These are phyloP conservation scores for Amazonetta brasiliensis DNA, from an alignment of 2,797 vertebrate species.

Conservation along the genomic window DNA sequence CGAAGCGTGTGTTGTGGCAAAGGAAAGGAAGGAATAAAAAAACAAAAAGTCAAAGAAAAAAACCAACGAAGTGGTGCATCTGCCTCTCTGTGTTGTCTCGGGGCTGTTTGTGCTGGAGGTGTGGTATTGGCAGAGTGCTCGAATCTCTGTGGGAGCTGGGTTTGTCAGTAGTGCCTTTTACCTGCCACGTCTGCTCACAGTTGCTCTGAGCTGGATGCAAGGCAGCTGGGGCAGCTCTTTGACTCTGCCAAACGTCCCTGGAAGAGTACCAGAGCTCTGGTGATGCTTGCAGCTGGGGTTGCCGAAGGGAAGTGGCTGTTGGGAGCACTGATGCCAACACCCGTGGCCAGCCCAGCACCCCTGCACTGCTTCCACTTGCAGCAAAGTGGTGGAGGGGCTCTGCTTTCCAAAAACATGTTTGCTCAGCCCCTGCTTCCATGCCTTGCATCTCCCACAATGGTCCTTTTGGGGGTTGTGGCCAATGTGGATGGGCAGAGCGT, in stretches of 20 bases:
- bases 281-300: rapidly evolving
- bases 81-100: neutral
- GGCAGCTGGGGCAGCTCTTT: neutral
- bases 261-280: neutral
- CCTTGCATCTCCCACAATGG: neutral
- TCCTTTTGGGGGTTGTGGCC: neutral
- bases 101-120: neutral
- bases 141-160: rapidly evolving
- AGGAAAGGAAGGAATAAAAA: constrained; percentile 58
- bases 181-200: rapidly evolving
- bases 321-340: neutral
- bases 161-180: neutral
- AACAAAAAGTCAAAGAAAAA: neutral
- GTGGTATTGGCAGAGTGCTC: neutral
- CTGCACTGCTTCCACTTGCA: neutral
- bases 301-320: neutral
- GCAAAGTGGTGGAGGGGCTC: neutral
- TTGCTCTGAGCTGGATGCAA: neutral
- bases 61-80: neutral
- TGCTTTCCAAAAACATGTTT: neutral
- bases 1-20: neutral
- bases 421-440: neutral
- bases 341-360: rapidly evolving
- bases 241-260: neutral
- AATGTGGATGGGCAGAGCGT: neutral